Evolutionary conservation across 2,888 invertebrate genomes (phyloP), one percentile per base, ranked within the genome.

Genomic region (Trichogramma evanescens): DNA sequence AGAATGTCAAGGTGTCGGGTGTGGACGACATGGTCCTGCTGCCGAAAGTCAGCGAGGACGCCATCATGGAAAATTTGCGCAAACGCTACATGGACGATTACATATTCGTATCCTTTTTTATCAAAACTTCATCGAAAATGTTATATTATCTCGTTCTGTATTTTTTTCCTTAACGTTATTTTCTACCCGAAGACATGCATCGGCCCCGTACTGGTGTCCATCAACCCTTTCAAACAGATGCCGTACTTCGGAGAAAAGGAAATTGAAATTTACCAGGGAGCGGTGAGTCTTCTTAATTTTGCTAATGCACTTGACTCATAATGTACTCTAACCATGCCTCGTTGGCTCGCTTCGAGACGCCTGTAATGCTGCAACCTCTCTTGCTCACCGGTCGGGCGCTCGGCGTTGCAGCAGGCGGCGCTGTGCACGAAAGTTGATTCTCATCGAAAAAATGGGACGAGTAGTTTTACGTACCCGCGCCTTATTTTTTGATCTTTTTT

Each of bases 11-110:
- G 71, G 82, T 85, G 63, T 84, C 83, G 44, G 86, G 87, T 3
- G 86, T 86, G 71, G 87, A 87, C 71, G 87, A 87, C 69, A 86
- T 87, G 87, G 86, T 86, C 46, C 79, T 87, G 9, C 77, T 87
- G 62, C 80, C 84, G 63, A 85, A 84, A 73, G 82, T 86, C 68
- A 80, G 80, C 6, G 84, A 85, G 66, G 80, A 82, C 5, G 81
- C 83, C 66, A 87, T 87, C 68, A 83, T 84, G 50, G 86, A 87
- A 50, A 87, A 87, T 70, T 80, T 87, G 60, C 82, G 82, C 69
- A 86, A 86, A 68, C 75, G 87, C 65, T 83, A 85, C 67, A 82
- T 83, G 80, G 86, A 85, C 64, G 85, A 86, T 70, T 82, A 81
- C 70, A 86, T 86, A 68, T 87, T 84, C 74, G 86, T 86, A 82